These are phyloP conservation scores for Nemapogon koenigi DNA, from an alignment of 2,888 invertebrate species.

Conservation along the genomic window DNA sequence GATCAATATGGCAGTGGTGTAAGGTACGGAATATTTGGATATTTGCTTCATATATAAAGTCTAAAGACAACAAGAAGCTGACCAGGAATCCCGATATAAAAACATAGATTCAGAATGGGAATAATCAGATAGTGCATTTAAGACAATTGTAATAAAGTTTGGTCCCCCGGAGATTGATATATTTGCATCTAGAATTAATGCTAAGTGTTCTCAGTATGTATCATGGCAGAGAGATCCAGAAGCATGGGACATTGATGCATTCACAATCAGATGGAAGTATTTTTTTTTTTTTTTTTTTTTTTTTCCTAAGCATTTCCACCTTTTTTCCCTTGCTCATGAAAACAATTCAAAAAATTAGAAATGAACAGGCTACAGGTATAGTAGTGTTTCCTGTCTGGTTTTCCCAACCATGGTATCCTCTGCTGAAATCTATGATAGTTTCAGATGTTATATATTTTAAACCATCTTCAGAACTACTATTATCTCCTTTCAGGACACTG, in stretches of 20 bases:
- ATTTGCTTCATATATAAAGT: slow-evolving; percentile 4
- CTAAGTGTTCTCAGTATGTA: slow-evolving; percentile 13
- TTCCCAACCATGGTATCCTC: slow-evolving; percentile 20
- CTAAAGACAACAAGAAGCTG: slow-evolving; percentile 15
- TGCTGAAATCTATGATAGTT: slow-evolving; percentile 11
- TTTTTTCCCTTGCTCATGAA: slow-evolving; percentile 13
- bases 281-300: slow-evolving; percentile 14
- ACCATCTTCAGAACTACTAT: slow-evolving; percentile 13
- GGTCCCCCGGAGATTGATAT: slow-evolving; percentile 16
- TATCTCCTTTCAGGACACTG: slow-evolving; percentile 16
- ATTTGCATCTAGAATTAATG: slow-evolving; percentile 13
- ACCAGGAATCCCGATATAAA: slow-evolving; percentile 17
- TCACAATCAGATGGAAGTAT: slow-evolving; percentile 13
- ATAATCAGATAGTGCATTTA: slow-evolving; percentile 14
- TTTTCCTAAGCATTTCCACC: slow-evolving; percentile 19
- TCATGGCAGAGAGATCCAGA: slow-evolving; percentile 14
- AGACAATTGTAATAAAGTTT: slow-evolving; percentile 8
- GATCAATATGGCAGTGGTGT: slow-evolving; percentile 9
- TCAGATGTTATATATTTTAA: slow-evolving; percentile 15
- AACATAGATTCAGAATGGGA: slow-evolving; percentile 18
- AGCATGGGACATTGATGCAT: slow-evolving; percentile 10
- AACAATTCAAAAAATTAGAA: slow-evolving; percentile 15
- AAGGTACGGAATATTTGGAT: slow-evolving; percentile 1
- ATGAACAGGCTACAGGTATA: slow-evolving; percentile 18
- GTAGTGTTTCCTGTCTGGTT: slow-evolving; percentile 20